Evolutionary conservation across 2,113 vertebrate species (phyloP), one percentile per base, ranked within the genome.

Genomic region (Micronycteris hirsuta): DNA sequence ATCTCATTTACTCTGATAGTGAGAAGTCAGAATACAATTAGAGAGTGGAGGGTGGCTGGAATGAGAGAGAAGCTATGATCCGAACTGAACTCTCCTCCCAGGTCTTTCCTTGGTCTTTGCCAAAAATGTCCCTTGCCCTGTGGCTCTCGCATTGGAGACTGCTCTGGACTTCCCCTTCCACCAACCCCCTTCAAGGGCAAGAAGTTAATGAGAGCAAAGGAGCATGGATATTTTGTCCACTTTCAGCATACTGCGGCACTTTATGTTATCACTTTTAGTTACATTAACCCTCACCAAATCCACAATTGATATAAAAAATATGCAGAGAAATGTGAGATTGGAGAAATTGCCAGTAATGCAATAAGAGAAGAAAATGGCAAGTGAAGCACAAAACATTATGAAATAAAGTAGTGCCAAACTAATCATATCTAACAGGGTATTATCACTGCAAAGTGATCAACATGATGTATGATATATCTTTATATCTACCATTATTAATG

Each of bases 321-420:
- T 88, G 2, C 1, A 82, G 10, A 82, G 28, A 78, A 73, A 38
- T n/a, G 5, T 49, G 24, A 58, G 8, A 83, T 54, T 83, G 12
- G 31, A 78, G 52, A 77, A 93, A 92, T 89, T 63, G n/a, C 16
- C 19, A 41, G 28, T 26, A 78, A 82, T 45, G 7, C 20, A 85
- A 77, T 45, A 33, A 43, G 28, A 81, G 2, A 80, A 52, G 33
- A 80, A 94, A 93, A 82, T 56, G 36, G 1, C 28, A 58, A 9
- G 24, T 78, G 15, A 20, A 89, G 52, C 28, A 71, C 4, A 86
- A 71, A 84, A 70, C 22, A 22, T 19, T 52, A 36, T 58, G 26
- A 76, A 5, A 38, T 71, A 68, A 88, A 93, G 4, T 15, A 24
- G 16, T 91, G 24, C 33, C 54, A 81, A 5, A 81, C 49, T 65